Evolutionary conservation across 2,888 invertebrate genomes (phyloP).

Genomic region (Pollenia amentaria): DNA sequence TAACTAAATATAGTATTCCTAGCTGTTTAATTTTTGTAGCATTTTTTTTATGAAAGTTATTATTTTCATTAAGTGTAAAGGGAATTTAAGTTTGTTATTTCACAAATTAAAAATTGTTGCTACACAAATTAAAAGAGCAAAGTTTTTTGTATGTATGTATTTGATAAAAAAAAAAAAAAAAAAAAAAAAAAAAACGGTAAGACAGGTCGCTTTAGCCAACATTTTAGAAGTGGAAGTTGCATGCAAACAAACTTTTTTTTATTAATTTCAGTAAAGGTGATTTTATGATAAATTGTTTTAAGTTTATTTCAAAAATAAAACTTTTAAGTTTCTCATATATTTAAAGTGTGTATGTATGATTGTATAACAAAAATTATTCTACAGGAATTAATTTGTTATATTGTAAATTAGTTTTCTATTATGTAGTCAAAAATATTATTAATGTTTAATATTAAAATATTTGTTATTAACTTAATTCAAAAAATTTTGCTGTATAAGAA

Average conservation of each 20-base stretch:
- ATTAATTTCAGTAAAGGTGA: slow-evolving; percentile 12
- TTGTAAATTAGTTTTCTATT: neutral
- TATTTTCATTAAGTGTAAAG: slow-evolving; percentile 52
- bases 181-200: slow-evolving; percentile 30
- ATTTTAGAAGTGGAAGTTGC: slow-evolving; percentile 15
- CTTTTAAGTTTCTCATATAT: no score
- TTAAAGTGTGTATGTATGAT: no score
- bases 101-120: slow-evolving; percentile 30
- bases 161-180: slow-evolving; percentile 39
- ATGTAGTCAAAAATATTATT: no score
- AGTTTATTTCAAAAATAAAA: neutral
- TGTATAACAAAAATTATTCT: neutral
- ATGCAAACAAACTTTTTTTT: neutral
- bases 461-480: no score
- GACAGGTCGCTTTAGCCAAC: slow-evolving; percentile 1
- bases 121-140: slow-evolving; percentile 32
- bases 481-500: no score
- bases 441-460: no score
- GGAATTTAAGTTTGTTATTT: slow-evolving; percentile 38
- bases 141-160: slow-evolving; percentile 25
- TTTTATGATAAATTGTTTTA: slow-evolving; percentile 42
- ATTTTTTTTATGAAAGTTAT: slow-evolving; percentile 50
- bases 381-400: neutral
- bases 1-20: no score
- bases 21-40: no score